These are phyloP conservation scores for Trisateles emortualis DNA, from an alignment of 2,888 invertebrate genomes.

Conservation along the genomic window DNA sequence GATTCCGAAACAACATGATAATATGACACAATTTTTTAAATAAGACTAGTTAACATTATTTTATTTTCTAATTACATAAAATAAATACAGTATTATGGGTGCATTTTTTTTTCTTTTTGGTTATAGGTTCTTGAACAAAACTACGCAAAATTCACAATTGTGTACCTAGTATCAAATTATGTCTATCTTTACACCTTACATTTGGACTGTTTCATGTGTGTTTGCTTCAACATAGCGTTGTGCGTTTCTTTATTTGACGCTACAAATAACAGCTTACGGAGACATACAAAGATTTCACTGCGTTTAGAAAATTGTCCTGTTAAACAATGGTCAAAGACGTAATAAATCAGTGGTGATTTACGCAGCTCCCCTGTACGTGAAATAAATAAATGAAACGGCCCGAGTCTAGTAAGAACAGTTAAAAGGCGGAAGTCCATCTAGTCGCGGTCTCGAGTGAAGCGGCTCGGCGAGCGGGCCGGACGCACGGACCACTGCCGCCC, in stretches of 20 bases:
- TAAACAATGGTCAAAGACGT: conserved; percentile 34
- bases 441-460: conserved; percentile 57
- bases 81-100: too few relatives aligned
- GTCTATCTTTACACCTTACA: too few relatives aligned
- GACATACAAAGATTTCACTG: conserved; percentile 10
- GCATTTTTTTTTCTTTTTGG: too few relatives aligned
- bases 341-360: conserved; percentile 52
- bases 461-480: conserved; percentile 64
- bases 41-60: too few relatives aligned
- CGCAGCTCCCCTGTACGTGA: conserved; percentile 32
- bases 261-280: not conserved
- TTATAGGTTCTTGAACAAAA: too few relatives aligned
- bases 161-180: too few relatives aligned
- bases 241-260: not conserved
- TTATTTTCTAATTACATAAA: too few relatives aligned
- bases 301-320: conserved; percentile 18
- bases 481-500: conserved; percentile 69
- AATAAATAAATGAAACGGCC: conserved; percentile 42
- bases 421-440: conserved; percentile 84
- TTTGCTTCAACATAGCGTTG: too few relatives aligned
- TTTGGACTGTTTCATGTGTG: too few relatives aligned
- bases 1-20: too few relatives aligned
- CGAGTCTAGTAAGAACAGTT: conserved; percentile 61
- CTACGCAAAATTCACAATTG: too few relatives aligned
- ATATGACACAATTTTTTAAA: too few relatives aligned